Evolutionary conservation across 1,140 invertebrate genomes (phyloP).

Genomic region (Aleiodes sp.): DNA sequence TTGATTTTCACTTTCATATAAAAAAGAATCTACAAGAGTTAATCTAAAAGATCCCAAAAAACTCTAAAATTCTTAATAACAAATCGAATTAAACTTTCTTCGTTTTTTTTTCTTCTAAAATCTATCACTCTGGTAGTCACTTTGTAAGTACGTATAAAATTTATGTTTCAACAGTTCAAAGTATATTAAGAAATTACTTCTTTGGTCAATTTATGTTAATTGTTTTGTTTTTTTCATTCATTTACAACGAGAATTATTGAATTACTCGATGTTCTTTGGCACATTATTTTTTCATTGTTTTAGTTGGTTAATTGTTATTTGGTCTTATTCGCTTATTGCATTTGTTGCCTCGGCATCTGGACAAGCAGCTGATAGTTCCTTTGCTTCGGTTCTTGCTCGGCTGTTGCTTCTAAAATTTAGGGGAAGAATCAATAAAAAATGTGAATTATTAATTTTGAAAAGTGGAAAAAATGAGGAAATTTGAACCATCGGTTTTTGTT

Average conservation of each 20-base stretch:
- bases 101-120: background rate
- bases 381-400: slow-evolving; percentile 35
- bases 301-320: background rate
- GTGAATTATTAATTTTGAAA: too few relatives aligned
- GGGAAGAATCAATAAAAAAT: slow-evolving; percentile 10
- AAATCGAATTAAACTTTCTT: background rate
- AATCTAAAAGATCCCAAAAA: background rate
- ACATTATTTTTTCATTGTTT: background rate
- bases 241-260: slow-evolving; percentile 21
- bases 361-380: slow-evolving; percentile 36
- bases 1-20: background rate
- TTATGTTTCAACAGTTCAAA: background rate
- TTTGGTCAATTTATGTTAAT: slow-evolving; percentile 39
- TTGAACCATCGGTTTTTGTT: background rate
- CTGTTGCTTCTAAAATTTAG: slow-evolving; percentile 40
- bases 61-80: background rate
- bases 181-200: slow-evolving; percentile 29
- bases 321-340: slow-evolving; percentile 35
- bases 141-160: slow-evolving; percentile 12
- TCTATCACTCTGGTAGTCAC: background rate
- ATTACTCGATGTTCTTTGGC: slow-evolving; percentile 6
- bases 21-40: background rate
- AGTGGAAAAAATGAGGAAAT: background rate
- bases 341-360: slow-evolving; percentile 32
- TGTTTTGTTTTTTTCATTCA: slow-evolving; percentile 10